phyloP scores from a whole-genome alignment of 1,140 invertebrate genomes.

The Brachionus rubens region DNA sequence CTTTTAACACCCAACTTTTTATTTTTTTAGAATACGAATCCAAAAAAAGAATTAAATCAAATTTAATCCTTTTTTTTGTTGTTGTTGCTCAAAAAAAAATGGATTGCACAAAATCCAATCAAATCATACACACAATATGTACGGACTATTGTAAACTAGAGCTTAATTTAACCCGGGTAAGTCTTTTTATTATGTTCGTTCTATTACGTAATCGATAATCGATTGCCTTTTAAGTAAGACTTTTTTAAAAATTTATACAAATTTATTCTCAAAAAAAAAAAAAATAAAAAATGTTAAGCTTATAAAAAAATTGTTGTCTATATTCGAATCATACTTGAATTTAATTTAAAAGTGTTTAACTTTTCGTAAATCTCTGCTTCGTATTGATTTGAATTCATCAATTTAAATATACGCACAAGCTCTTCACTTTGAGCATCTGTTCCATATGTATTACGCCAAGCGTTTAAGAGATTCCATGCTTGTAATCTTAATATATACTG shows the following conservation, averaged over 20 bases:
- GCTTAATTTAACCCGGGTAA: neutral
- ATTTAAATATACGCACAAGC: conserved; percentile 24
- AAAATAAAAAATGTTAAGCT: neutral
- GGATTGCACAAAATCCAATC: neutral
- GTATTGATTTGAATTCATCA: conserved; percentile 42
- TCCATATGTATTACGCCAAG: conserved; percentile 8
- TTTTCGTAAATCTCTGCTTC: conserved; percentile 41
- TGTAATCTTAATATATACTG: conserved; percentile 29
- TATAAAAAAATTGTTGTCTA: no score
- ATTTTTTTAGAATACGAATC: no score
- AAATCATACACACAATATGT: neutral
- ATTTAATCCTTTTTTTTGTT: neutral
- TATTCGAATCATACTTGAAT: conserved; percentile 21
- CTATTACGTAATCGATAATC: no score
- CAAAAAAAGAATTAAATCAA: neutral
- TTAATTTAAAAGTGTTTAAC: conserved; percentile 13
- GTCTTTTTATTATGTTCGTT: neutral
- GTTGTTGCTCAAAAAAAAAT: no score
- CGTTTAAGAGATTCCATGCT: conserved; percentile 40
- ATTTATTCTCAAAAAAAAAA: no score
- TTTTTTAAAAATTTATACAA: conserved; percentile 1
- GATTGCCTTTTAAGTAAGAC: no score
- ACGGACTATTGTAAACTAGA: conserved; percentile 34
- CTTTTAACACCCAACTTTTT: no score
- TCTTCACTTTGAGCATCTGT: conserved; percentile 43